Percentiles rank a stretch among this genome's conserved stretches.
phyloP scores from a whole-genome alignment of 1,140 invertebrate species.

The Drosophila jambulina region DNA sequence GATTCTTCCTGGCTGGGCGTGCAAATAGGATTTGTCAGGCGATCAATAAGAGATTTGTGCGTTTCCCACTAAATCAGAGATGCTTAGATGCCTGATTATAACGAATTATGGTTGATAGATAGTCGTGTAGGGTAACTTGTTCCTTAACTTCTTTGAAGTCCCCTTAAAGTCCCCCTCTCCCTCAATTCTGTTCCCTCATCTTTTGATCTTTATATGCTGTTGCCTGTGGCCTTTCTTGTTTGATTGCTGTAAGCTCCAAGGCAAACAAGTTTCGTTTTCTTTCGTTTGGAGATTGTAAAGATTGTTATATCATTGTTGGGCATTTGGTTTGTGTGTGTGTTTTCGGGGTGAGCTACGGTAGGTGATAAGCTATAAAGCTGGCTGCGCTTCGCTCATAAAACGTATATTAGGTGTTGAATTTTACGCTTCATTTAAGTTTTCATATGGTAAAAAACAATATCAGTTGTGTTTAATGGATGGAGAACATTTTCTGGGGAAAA shows the following conservation, averaged over 20 bases:
- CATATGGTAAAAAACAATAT: slow-evolving; percentile 18
- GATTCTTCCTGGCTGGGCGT: slow-evolving; percentile 71
- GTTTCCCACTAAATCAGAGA: slow-evolving; percentile 51
- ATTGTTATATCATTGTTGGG: slow-evolving; percentile 36
- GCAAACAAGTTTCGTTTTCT: slow-evolving; percentile 68
- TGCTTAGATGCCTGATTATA: slow-evolving; percentile 52
- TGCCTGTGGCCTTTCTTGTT: slow-evolving; percentile 47
- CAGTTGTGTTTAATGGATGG: background rate
- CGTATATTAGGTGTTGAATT: slow-evolving; percentile 75
- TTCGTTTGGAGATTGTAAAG: slow-evolving; percentile 42
- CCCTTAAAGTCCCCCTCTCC: background rate
- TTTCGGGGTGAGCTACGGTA: slow-evolving; percentile 24
- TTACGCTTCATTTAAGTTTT: slow-evolving; percentile 58
- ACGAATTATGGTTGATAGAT: slow-evolving; percentile 32
- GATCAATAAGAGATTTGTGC: slow-evolving; percentile 31
- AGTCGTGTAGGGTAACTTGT: slow-evolving; percentile 18
- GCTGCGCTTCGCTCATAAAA: slow-evolving; percentile 55
- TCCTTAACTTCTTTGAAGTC: slow-evolving; percentile 11
- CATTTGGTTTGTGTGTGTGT: slow-evolving; percentile 10
- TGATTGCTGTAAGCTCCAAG: slow-evolving; percentile 65
- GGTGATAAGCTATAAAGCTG: slow-evolving; percentile 58
- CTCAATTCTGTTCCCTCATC: background rate
- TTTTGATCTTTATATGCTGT: slow-evolving; percentile 16
- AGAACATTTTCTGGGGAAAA: background rate
- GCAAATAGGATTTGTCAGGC: slow-evolving; percentile 80